These are phyloP conservation scores for Zalophus californianus DNA, from an alignment of 2,797 vertebrate species.

Conservation along the genomic window DNA sequence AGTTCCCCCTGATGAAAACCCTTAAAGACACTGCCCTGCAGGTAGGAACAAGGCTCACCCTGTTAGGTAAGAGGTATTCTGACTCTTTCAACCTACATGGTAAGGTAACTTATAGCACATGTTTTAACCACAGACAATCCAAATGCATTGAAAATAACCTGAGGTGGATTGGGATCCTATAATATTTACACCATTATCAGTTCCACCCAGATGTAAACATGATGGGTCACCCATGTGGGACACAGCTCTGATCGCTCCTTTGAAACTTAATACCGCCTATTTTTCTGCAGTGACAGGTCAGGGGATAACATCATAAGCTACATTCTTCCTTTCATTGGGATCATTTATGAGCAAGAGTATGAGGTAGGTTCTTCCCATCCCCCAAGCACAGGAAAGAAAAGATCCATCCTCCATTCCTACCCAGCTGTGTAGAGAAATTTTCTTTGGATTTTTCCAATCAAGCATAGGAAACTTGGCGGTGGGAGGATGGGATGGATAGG, in stretches of 20 bases:
- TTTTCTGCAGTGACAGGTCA: neutral
- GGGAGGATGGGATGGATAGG: neutral
- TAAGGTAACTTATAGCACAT: neutral
- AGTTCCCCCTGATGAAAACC: neutral
- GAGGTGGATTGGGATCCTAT: neutral
- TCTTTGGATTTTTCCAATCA: constrained; percentile 11
- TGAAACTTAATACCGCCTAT: neutral
- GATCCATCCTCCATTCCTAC: neutral
- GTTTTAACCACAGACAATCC: neutral
- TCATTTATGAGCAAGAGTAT: neutral
- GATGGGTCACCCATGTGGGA: neutral
- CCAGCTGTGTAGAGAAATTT: neutral
- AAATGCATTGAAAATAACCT: neutral
- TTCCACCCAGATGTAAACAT: neutral
- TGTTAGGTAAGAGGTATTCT: neutral
- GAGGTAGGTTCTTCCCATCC: neutral
- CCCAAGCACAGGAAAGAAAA: neutral
- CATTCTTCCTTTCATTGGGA: neutral
- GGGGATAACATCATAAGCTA: neutral
- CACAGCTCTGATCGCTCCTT: neutral
- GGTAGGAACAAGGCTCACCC: neutral
- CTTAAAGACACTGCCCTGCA: neutral
- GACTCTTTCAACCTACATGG: neutral
- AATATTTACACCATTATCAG: neutral
- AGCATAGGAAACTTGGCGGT: neutral